Evolutionary conservation across 2,888 invertebrate genomes (phyloP), one percentile per base, ranked within the genome.

Genomic region (Cordilura impudica): DNA sequence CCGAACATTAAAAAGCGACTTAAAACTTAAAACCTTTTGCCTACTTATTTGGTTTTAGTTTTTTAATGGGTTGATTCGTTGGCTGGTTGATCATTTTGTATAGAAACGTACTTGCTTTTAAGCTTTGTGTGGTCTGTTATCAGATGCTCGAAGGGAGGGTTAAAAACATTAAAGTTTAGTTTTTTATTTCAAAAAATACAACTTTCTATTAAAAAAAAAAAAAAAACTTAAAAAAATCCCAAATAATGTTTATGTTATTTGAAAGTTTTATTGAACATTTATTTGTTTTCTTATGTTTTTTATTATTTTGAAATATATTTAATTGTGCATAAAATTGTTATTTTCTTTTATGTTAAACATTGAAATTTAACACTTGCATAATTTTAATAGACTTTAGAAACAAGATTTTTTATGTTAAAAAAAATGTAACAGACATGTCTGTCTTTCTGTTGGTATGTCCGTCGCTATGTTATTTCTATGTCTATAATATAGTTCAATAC

Each of bases 301-400:
- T 47, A 16, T n/a, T 0, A 35, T 7, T n/a, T 4, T n/a, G 0
- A 49, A 0, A n/a, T 4, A 16, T 49, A 35, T 73, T 63, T 73
- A 69, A 78, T 78, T 78, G 73, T 53, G 69, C 69, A 63, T 78
- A 69, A 78, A 69, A 73, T 74, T 70, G 53, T 74, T 71, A 71
- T 71, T 71, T 63, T 75, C 49, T 73, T 73, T 69, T 60, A 70
- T 78, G 26, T 47, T 61, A 65, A 78, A 60, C 45, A 60, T 56
- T 69, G 58, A 73, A 69, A 69, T 47, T 54, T 49, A 70, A 74
- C 78, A 74, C 78, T 74, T 70, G 78, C 70, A 74, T 60, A 70
- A 74, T 43, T 53, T 74, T 70, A 69, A 69, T 65, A 35, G 65
- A 65, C 61, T 58, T 60, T 18, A 26, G 19, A 73, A 78, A 78